Conservation (phyloP, 2,888 invertebrate species). For the Apodemia zela region DNA sequence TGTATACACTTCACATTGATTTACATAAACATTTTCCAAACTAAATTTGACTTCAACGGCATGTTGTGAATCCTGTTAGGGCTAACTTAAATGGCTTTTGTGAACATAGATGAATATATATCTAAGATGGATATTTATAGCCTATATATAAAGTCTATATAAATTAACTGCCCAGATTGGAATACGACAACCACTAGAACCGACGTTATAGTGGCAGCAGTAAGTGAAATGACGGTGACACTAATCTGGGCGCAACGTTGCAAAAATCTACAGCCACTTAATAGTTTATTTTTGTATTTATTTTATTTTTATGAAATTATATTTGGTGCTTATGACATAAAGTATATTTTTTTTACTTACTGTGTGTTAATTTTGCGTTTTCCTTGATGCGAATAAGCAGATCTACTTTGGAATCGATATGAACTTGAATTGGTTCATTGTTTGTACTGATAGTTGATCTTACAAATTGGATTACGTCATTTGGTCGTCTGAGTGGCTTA, state of each 20-base stretch:
- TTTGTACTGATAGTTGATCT: slow-evolving; percentile 39
- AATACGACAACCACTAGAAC: too few species aligned
- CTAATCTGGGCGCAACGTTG: not conserved
- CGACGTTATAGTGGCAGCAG: not conserved
- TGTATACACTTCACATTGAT: too few species aligned
- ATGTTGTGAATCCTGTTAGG: too few species aligned
- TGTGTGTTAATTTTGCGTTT: not conserved
- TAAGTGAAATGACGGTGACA: not conserved
- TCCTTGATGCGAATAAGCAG: slow-evolving; percentile 42
- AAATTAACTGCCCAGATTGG: too few species aligned
- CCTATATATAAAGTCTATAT: too few species aligned
- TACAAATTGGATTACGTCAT: slow-evolving; percentile 38
- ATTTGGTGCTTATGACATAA: not conserved
- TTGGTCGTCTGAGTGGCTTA: not conserved
- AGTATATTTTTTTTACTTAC: slow-evolving; percentile 8
- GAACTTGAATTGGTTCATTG: slow-evolving; percentile 43
- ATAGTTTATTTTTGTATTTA: not conserved
- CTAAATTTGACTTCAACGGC: too few species aligned
- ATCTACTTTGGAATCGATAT: slow-evolving; percentile 46
- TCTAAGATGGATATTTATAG: too few species aligned
- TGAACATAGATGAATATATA: too few species aligned
- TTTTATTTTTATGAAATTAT: too few species aligned
- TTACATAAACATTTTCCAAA: too few species aligned
- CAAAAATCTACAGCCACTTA: not conserved
- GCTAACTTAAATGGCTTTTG: too few species aligned